Conservation (phyloP, 2,888 invertebrate species). For the Harpalus rufipes region DNA sequence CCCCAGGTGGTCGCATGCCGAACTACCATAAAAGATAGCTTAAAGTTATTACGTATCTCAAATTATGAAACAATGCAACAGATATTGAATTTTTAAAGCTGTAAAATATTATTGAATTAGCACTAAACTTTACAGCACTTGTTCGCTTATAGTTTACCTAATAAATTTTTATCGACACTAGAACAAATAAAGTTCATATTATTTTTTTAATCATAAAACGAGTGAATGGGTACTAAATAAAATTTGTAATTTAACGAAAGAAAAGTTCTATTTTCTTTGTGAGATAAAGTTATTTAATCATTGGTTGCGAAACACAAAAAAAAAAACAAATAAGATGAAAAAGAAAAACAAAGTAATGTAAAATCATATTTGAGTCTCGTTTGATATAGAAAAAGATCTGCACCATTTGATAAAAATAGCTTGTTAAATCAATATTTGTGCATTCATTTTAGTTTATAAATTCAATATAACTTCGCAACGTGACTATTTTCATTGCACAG, state of each 20-base stretch:
- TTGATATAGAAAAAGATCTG: not conserved
- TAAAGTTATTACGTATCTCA: not conserved
- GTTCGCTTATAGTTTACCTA: not conserved
- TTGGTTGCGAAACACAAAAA: not conserved
- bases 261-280: not conserved
- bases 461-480: not conserved
- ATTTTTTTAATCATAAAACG: not conserved
- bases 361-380: not conserved
- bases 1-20: not conserved
- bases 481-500: not conserved
- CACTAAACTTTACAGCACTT: slow-evolving; percentile 1
- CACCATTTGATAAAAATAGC: not conserved
- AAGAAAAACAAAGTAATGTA: not conserved
- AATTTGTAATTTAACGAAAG: not conserved
- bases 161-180: too few species aligned
- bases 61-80: slow-evolving; percentile 5
- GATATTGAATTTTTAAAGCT: not conserved
- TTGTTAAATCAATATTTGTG: not conserved
- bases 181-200: not conserved
- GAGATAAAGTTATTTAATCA: not conserved
- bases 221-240: not conserved
- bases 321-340: not conserved
- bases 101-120: not conserved
- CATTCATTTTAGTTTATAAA: not conserved
- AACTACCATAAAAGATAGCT: not conserved